Evolutionary conservation across 2,888 invertebrate species (phyloP).

Genomic region (Xestia rhomboidea): DNA sequence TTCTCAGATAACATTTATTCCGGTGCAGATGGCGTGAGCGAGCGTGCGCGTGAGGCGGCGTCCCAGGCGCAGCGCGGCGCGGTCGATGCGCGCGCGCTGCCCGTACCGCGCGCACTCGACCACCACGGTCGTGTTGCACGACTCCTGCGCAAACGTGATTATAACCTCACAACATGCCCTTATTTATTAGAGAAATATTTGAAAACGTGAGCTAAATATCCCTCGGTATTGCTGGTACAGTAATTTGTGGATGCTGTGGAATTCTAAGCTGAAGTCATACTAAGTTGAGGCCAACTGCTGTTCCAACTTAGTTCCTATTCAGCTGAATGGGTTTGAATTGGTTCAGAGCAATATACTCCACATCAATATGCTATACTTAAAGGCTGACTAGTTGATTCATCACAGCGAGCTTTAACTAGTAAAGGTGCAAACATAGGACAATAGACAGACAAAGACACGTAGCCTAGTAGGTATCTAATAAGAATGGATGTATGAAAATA

Average conservation of each 20-base stretch:
- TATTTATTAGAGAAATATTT: slow-evolving; percentile 72
- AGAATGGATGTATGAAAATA: neutral
- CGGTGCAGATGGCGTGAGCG: slow-evolving; percentile 75
- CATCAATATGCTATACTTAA: neutral
- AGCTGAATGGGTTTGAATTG: neutral
- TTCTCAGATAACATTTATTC: slow-evolving; percentile 76
- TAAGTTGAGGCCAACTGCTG: slow-evolving; percentile 1
- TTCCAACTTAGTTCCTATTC: slow-evolving; percentile 1
- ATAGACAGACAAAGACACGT: neutral
- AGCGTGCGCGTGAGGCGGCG: slow-evolving; percentile 77
- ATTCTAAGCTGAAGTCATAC: slow-evolving; percentile 11
- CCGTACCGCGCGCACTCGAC: slow-evolving; percentile 83
- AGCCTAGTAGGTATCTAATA: neutral
- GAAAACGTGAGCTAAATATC: slow-evolving; percentile 67
- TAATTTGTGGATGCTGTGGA: slow-evolving; percentile 24
- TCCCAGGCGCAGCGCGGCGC: slow-evolving; percentile 80
- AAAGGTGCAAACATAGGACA: neutral
- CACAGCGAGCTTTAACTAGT: neutral
- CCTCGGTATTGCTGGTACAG: slow-evolving; percentile 48
- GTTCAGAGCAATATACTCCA: neutral
- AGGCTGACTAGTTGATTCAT: neutral
- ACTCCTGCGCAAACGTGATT: slow-evolving; percentile 81
- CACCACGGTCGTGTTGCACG: slow-evolving; percentile 87
- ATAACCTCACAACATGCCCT: slow-evolving; percentile 69
- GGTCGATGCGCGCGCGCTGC: slow-evolving; percentile 80